phyloP scores from a whole-genome alignment of 2,113 vertebrate species.

The Noctilio leporinus region DNA sequence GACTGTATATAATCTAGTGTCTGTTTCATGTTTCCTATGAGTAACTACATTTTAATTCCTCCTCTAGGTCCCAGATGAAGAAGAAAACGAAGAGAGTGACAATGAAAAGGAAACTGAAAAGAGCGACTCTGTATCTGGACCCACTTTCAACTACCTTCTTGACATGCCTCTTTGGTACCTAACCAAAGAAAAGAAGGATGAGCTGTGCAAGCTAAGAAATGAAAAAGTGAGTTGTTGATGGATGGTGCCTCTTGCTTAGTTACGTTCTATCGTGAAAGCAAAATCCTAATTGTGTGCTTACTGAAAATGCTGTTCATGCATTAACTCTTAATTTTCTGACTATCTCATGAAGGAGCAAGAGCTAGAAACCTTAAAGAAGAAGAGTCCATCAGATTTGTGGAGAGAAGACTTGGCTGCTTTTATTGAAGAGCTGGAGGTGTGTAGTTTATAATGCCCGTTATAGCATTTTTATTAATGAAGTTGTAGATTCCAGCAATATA shows the following conservation, averaged over 20 bases:
- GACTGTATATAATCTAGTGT: background rate
- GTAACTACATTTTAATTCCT: conserved; percentile 32
- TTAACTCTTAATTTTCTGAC: background rate
- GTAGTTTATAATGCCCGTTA: background rate
- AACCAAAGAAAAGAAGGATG: conserved; percentile 98
- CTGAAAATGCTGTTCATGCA: background rate
- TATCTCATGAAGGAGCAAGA: conserved; percentile 80
- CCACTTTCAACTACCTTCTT: conserved; percentile 95
- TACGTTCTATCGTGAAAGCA: background rate
- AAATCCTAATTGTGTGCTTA: background rate
- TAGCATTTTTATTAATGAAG: background rate
- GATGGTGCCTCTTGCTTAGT: background rate
- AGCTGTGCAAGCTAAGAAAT: conserved; percentile 91
- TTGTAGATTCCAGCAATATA: background rate
- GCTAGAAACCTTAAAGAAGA: conserved; percentile 85
- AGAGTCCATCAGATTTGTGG: conserved; percentile 88
- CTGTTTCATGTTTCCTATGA: background rate
- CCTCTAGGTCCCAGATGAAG: conserved; percentile 70
- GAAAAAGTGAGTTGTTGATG: conserved; percentile 83
- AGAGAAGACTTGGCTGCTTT: conserved; percentile 91
- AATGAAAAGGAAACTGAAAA: conserved; percentile 75
- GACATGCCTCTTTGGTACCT: conserved; percentile 98
- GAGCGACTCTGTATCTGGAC: conserved; percentile 77
- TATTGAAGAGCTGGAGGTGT: conserved; percentile 89
- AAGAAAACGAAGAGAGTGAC: conserved; percentile 70